Base-by-base conservation (phyloP, 1,140 invertebrate genomes). In the Chironomus tepperi region DNA sequence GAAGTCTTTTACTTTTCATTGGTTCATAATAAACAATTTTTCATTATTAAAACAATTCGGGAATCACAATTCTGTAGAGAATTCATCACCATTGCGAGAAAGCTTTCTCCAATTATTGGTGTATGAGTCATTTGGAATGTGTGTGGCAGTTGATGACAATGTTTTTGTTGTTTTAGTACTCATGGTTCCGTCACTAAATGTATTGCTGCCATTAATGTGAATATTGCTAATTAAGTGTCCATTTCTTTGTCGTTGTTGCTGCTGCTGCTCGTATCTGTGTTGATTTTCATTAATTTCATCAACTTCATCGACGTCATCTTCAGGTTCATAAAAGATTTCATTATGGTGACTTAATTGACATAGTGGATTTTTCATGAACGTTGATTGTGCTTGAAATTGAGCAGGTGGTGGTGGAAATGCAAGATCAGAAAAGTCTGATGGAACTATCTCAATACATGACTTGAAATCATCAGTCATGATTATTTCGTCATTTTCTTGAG, bases 361-460 rank as follows among this genome's bases (percentile, higher is more conserved):
- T 0, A 70, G 19, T 70, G 65, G 65, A 70, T 70, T 70, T 70
- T 18, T 70, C 19, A 70, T 21, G 7, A 70, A 19, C 1, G 19
- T 19, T 19, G 65, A 70, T 70, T 18, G 65, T 18, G 65, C 65
- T 70, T 70, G 65, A 70, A 70, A 70, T 21, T 70, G 65, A 18
- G 65, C 65, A 19, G 65, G 65, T 57, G 47, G 47, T 12, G 47
- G 47, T 57, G 47, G 47, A 57, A 57, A n/a, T n/a, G 47, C 15
- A 15, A 57, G n/a, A 57, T 12, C n/a, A 15, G 47, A n/a, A 57
- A 19, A 10, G 3, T 19, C 65, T 18, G 65, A 1, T 19, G 65
- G 65, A 6, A 70, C 3, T 10, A 70, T 70, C 18, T 70, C 65
- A 19, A 70, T 70, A 7, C 65, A 18, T 18, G 65, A 18, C 18